These are phyloP conservation scores for Agonopterix alstromeriana DNA, from an alignment of 2,888 invertebrate species.

Conservation along the genomic window DNA sequence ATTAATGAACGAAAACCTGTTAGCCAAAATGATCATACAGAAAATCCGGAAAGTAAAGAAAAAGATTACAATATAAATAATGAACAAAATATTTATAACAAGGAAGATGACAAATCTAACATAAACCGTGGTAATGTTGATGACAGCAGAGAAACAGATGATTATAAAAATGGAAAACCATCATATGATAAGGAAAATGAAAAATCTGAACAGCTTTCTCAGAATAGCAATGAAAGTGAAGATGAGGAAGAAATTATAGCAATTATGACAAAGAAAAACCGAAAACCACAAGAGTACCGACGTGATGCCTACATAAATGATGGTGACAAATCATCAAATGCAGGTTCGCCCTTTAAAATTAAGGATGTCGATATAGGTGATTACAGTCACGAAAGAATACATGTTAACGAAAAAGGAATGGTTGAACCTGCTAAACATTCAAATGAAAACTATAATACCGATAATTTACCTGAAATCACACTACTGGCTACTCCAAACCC, in stretches of 20 bases:
- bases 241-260: constrained; percentile 8
- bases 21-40: not conserved
- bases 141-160: not conserved
- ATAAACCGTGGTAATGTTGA: not conserved
- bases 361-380: constrained; percentile 43
- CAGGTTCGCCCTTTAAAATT: constrained; percentile 18
- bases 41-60: not conserved
- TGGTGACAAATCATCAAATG: constrained; percentile 2
- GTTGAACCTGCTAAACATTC: constrained; percentile 29
- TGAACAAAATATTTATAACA: not conserved
- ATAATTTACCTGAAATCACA: constrained; percentile 20
- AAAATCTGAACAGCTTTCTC: not conserved
- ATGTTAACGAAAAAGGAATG: constrained; percentile 36
- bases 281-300: not conserved
- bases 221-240: constrained; percentile 2
- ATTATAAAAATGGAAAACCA: not conserved
- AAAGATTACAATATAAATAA: not conserved
- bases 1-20: not conserved
- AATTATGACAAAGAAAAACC: constrained; percentile 9
- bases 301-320: not conserved
- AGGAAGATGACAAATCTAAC: not conserved
- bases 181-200: not conserved
- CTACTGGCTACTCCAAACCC: constrained; percentile 18
- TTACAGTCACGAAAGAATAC: constrained; percentile 44
- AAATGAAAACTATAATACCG: constrained; percentile 22